Evolutionary conservation across 1,140 invertebrate species (phyloP).

Genomic region (Bombus terrestris): DNA sequence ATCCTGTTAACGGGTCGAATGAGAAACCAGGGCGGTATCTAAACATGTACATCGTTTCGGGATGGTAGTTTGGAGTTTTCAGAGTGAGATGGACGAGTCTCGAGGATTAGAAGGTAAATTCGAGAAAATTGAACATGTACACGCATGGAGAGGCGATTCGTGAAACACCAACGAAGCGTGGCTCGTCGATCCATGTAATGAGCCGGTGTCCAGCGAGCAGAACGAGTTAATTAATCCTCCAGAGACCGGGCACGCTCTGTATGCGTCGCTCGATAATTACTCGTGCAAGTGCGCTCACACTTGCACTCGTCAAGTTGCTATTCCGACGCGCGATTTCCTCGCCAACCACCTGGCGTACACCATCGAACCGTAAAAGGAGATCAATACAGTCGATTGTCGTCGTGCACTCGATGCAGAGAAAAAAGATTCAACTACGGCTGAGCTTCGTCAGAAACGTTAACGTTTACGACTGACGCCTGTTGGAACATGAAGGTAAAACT

Average conservation of each 20-base stretch:
- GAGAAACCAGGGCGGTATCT: not conserved
- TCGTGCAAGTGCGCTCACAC: conserved; percentile 60
- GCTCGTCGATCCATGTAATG: conserved; percentile 62
- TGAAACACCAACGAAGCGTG: conserved; percentile 3
- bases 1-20: not conserved
- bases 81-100: conserved; percentile 5
- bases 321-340: conserved; percentile 35
- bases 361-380: not conserved
- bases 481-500: not conserved
- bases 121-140: not conserved
- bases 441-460: not conserved
- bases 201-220: conserved; percentile 67
- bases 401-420: not conserved
- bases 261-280: conserved; percentile 68
- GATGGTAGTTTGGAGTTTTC: no score
- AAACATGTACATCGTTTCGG: not conserved
- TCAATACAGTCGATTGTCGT: not conserved
- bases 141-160: not conserved
- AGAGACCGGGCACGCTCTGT: conserved; percentile 60
- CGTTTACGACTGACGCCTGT: not conserved
- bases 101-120: not conserved
- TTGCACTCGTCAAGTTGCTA: conserved; percentile 40
- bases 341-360: conserved; percentile 19
- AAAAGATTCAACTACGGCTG: not conserved
- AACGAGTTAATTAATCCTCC: conserved; percentile 74